phyloP scores from a whole-genome alignment of 2,888 invertebrate species.

The Drosophila rubida region DNA sequence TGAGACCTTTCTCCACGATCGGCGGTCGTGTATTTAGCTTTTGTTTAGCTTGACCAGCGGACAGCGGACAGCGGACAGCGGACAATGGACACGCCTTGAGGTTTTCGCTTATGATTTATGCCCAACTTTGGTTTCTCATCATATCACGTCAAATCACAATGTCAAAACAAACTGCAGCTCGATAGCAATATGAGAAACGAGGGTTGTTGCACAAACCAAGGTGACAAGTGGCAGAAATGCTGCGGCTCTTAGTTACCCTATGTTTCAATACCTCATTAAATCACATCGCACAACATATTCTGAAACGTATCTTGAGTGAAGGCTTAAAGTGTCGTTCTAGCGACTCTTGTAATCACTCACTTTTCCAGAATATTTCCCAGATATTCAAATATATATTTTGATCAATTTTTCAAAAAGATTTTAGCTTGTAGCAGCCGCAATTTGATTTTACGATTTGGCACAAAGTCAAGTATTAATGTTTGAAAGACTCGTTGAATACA shows the following conservation, averaged over 20 bases:
- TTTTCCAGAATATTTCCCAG: too few species aligned
- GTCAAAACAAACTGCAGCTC: conserved; percentile 59
- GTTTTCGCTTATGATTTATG: conserved; percentile 45
- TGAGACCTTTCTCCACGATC: conserved; percentile 20
- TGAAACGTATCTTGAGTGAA: too few species aligned
- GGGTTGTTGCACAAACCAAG: conserved; percentile 24
- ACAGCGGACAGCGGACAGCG: neutral
- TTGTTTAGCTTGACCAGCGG: conserved; percentile 44
- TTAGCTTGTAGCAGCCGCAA: too few species aligned
- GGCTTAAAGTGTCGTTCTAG: neutral
- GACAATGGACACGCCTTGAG: conserved; percentile 41
- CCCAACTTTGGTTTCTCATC: conserved; percentile 39
- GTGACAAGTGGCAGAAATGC: neutral
- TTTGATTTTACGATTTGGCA: too few species aligned
- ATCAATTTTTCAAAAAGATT: too few species aligned
- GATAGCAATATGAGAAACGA: neutral
- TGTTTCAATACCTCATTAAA: neutral
- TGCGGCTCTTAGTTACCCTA: conserved; percentile 18
- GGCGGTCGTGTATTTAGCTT: conserved; percentile 14
- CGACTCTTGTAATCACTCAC: too few species aligned
- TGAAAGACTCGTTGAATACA: too few species aligned
- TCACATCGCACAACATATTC: too few species aligned
- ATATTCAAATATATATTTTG: too few species aligned
- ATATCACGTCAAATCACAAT: conserved; percentile 49
- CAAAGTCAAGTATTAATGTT: too few species aligned